Conservation (phyloP, 2,797 vertebrate genomes). For the Neopelma chrysocephalum region DNA sequence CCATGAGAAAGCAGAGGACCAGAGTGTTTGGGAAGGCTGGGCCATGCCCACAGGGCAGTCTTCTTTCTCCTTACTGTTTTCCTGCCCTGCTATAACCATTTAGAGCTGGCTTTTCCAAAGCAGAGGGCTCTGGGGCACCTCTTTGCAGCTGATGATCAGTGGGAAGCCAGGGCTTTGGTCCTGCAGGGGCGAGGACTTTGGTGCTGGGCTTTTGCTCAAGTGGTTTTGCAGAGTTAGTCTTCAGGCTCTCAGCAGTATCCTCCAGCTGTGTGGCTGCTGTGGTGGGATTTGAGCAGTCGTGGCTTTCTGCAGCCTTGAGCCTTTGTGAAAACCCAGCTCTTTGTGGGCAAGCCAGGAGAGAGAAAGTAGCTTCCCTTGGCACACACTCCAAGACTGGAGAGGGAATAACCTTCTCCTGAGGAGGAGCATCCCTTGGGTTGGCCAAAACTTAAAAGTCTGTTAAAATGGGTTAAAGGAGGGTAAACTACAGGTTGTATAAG, state of each 20-base stretch:
- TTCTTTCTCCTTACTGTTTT: background rate
- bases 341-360: background rate
- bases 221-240: background rate
- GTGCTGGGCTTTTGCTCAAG: background rate
- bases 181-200: background rate
- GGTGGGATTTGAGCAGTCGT: background rate
- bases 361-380: background rate
- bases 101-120: background rate
- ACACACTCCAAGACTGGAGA: background rate
- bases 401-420: background rate
- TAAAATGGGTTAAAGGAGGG: background rate
- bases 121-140: too few species aligned
- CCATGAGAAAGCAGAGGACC: background rate
- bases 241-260: background rate
- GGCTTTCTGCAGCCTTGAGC: background rate
- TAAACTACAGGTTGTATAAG: background rate
- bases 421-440: background rate
- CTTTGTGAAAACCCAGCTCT: background rate
- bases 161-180: background rate
- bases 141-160: background rate
- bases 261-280: fast-evolving
- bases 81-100: background rate
- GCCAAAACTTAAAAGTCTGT: background rate
- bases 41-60: background rate
- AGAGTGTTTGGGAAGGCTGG: background rate